Percentiles rank a stretch among this genome's conserved stretches.
Evolutionary conservation across 2,113 vertebrate species (phyloP).

Genomic region (Mandrillus leucophaeus): DNA sequence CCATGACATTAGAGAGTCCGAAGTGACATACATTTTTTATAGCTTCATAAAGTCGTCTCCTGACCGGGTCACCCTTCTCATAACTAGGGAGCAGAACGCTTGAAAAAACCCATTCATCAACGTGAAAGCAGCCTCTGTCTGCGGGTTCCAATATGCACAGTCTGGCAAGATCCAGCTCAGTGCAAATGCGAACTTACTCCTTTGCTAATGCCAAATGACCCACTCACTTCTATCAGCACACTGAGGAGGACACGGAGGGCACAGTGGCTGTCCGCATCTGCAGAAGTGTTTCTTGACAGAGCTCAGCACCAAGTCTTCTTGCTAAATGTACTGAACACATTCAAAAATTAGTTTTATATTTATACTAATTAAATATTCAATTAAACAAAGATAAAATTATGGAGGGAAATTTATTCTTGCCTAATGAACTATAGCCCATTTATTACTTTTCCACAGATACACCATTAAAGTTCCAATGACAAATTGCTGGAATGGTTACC

Average conservation of each 20-base stretch:
- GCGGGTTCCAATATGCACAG: slow-evolving; percentile 96
- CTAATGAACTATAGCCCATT: slow-evolving; percentile 87
- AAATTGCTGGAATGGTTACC: slow-evolving; percentile 61
- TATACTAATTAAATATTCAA: slow-evolving; percentile 90
- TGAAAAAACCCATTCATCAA: slow-evolving; percentile 99
- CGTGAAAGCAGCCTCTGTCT: slow-evolving; percentile 99
- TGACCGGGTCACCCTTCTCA: slow-evolving; percentile 99
- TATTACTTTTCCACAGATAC: slow-evolving; percentile 83
- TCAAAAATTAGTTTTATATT: slow-evolving; percentile 85
- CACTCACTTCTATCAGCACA: slow-evolving; percentile 94
- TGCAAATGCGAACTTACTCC: slow-evolving; percentile 99
- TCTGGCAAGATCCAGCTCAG: slow-evolving; percentile 94
- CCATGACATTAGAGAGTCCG: slow-evolving; percentile 99
- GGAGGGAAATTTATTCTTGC: slow-evolving; percentile 86
- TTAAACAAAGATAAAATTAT: slow-evolving; percentile 90
- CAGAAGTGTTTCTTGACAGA: slow-evolving; percentile 73
- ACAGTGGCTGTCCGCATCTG: slow-evolving; percentile 74
- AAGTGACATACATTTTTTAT: slow-evolving; percentile 99
- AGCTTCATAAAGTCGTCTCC: slow-evolving; percentile 99
- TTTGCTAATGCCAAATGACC: slow-evolving; percentile 98
- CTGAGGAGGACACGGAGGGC: slow-evolving; percentile 83
- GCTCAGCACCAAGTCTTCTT: slow-evolving; percentile 67
- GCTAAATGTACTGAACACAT: slow-evolving; percentile 82
- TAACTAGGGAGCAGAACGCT: slow-evolving; percentile 99
- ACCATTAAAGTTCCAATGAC: slow-evolving; percentile 80